phyloP scores from a whole-genome alignment of 2,113 vertebrate genomes.

The Campylomormyrus tamandua region DNA sequence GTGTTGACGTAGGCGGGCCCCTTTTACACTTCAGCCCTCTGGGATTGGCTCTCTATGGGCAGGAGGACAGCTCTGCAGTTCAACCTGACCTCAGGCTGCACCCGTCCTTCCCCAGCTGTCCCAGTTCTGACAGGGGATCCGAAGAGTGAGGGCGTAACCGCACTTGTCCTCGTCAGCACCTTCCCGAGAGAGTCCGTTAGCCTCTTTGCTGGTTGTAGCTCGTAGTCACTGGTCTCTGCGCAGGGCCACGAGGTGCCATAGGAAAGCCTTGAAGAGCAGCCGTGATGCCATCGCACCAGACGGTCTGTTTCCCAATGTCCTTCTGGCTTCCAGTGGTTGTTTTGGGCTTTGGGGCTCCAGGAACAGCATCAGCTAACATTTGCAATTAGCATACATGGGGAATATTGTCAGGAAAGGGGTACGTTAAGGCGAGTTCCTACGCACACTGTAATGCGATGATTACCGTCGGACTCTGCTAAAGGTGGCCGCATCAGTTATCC shows the following conservation, averaged over 20 bases:
- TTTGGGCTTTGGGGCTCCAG: background rate
- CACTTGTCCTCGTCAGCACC: background rate
- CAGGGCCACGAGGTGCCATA: background rate
- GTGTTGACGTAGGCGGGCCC: background rate
- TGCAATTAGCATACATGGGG: background rate
- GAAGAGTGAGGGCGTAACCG: background rate
- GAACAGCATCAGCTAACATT: background rate
- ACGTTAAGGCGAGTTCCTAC: background rate
- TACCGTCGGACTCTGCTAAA: background rate
- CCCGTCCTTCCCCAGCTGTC: background rate
- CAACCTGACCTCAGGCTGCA: slow-evolving; percentile 8
- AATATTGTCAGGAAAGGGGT: background rate
- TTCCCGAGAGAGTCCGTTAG: background rate
- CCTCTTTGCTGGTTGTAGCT: background rate
- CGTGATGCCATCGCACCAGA: background rate
- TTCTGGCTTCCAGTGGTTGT: background rate
- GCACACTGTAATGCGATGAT: background rate
- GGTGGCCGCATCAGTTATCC: background rate
- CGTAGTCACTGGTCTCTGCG: background rate
- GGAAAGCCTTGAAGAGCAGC: background rate
- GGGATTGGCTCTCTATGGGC: background rate
- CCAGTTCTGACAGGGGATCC: slow-evolving; percentile 2
- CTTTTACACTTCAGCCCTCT: background rate
- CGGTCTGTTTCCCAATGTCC: background rate
- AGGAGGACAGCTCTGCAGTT: slow-evolving; percentile 7